Base-by-base conservation (phyloP, 2,113 vertebrate genomes). In the Struthidea cinerea region DNA sequence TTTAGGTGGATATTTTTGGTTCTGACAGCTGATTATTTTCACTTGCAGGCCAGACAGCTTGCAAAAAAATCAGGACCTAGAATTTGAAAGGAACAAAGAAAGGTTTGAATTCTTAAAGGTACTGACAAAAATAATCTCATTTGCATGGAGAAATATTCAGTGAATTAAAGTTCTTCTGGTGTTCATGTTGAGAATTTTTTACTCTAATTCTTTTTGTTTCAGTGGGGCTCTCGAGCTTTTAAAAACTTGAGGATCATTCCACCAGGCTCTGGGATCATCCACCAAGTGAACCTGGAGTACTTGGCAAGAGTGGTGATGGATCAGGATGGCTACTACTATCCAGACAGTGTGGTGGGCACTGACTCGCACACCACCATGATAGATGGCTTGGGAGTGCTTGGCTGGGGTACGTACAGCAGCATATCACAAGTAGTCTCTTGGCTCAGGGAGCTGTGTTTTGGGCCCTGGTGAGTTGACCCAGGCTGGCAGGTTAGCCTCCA, bases 361-460 rank as follows among this genome's bases (percentile, higher is more conserved):
- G 99, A 99, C 96, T 99, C 99, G 0, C 99, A 99, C 97, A 99
- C 99, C 27, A 99, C 99, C 76, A 99, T 99, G 99, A 99, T 99
- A 4, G 98, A 99, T 13, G 99, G 99, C 32, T 98, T 99, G 88
- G 99, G 99, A 6, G 98, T 99, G 23, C 98, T 99, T 22, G 99
- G 99, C 82, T 99, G 99, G 99, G 99, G 99, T 99, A 97, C 95
- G 99, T 96, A 24, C 61, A 69, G 33, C 81, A 70, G 15, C 1
- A 0, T 33, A 5, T 49, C 0, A 0, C 26, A 44, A 41, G 11
- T 7, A 39, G 35, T 44, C 28, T 70, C 9, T 75, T 73, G 44
- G 23, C 53, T 83, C 32, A 22, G 41, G 26, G 27, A 61, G 57
- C 50, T 49, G 18, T 53, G 27, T 61, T 78, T 67, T 53, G 73